Conservation (phyloP, 2,797 vertebrate genomes). For the Phrynocephalus guinanensis region DNA sequence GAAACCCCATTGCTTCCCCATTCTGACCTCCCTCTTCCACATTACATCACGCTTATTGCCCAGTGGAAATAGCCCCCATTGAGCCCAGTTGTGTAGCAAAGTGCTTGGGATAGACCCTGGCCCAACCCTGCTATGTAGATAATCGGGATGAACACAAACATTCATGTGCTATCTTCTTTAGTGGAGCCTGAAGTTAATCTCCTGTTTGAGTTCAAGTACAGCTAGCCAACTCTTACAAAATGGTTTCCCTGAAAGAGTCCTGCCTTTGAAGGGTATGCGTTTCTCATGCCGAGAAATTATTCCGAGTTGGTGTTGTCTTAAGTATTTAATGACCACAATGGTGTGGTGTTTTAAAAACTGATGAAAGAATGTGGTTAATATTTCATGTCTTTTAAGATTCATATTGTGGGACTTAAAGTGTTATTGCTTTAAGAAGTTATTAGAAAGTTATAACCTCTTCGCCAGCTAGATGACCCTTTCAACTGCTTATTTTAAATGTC, state of each 20-base stretch:
- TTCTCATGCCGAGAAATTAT: conserved; percentile 30
- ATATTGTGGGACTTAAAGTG: conserved; percentile 1
- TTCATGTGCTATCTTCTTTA: neutral
- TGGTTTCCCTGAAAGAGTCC: neutral
- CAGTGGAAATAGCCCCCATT: neutral
- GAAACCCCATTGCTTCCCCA: neutral
- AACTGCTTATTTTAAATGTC: neutral
- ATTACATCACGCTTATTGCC: neutral
- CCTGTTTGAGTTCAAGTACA: neutral
- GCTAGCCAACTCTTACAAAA: conserved; percentile 15
- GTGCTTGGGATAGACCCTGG: neutral
- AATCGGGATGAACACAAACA: too few species aligned
- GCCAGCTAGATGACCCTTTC: neutral
- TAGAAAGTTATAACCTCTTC: neutral
- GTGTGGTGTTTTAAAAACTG: conserved; percentile 17
- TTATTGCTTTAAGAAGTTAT: conserved; percentile 28
- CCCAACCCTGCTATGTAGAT: neutral
- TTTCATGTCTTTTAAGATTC: conserved; percentile 28
- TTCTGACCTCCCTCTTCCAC: neutral
- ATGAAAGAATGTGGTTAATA: conserved; percentile 36
- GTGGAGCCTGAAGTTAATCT: neutral
- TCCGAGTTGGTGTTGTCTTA: conserved; percentile 24
- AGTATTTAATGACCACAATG: conserved; percentile 32
- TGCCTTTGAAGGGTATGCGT: conserved; percentile 1
- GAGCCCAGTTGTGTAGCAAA: neutral